These are phyloP conservation scores for Ophiothrix spiculata DNA, from an alignment of 35 echinoderm and acorn worm species.

Conservation along the genomic window DNA sequence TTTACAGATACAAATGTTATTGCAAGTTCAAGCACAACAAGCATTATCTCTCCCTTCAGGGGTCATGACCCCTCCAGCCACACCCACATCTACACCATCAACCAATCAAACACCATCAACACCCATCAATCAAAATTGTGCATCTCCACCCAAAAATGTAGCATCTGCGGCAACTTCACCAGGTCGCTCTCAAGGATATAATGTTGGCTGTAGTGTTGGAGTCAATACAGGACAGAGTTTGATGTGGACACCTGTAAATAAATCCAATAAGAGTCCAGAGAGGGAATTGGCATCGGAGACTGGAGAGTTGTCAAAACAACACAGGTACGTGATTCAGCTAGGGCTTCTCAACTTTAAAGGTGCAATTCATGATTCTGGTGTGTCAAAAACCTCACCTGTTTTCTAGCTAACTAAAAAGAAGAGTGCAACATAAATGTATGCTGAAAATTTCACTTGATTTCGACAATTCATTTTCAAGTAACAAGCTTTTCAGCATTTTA, in stretches of 20 bases:
- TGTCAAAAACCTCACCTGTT: too few relatives aligned
- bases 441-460: too few relatives aligned
- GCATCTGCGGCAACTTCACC: not conserved
- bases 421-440: too few relatives aligned
- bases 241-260: slow-evolving; percentile 40
- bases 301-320: not conserved
- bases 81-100: slow-evolving; percentile 24
- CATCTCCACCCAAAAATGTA: not conserved
- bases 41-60: slow-evolving; percentile 26
- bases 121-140: not conserved
- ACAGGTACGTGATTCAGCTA: not conserved
- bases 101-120: not conserved
- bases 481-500: too few relatives aligned
- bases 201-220: slow-evolving; percentile 40
- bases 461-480: too few relatives aligned
- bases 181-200: not conserved
- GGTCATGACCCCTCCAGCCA: slow-evolving; percentile 61
- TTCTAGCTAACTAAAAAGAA: too few relatives aligned
- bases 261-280: not conserved
- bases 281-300: not conserved
- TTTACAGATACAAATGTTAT: slow-evolving; percentile 72
- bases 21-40: slow-evolving; percentile 44
- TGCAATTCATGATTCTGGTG: too few relatives aligned
- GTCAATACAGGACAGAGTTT: slow-evolving; percentile 86
- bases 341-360: too few relatives aligned